Evolutionary conservation across 2,888 invertebrate genomes (phyloP).

Genomic region (Hirtodrosophila alboralis): DNA sequence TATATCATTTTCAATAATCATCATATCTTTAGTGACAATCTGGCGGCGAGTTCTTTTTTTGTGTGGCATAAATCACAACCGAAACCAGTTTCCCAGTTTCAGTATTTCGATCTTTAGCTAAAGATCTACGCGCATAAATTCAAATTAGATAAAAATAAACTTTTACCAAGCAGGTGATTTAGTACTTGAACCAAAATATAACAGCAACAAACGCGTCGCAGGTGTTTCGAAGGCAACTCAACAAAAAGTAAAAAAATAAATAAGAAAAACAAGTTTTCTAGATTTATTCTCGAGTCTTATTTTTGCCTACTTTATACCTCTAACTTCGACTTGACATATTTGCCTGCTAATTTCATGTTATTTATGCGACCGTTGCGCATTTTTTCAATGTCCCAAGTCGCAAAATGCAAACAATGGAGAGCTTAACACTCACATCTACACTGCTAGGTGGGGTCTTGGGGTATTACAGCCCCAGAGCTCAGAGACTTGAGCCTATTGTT

Average conservation of each 20-base stretch:
- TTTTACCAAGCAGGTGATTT: conserved; percentile 69
- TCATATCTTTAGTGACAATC: conserved; percentile 57
- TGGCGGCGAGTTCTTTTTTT: conserved; percentile 27
- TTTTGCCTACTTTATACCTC: conserved; percentile 33
- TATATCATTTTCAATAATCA: conserved; percentile 66
- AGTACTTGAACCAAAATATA: conserved; percentile 64
- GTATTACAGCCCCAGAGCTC: too few relatives aligned
- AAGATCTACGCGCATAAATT: conserved; percentile 75
- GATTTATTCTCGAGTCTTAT: conserved; percentile 61
- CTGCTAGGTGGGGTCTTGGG: conserved; percentile 44
- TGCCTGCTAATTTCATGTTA: conserved; percentile 76
- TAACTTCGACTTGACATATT: conserved; percentile 68
- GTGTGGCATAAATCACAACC: conserved; percentile 67
- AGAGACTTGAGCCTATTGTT: conserved; percentile 64
- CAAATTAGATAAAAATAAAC: conserved; percentile 70
- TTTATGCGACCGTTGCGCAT: conserved; percentile 67
- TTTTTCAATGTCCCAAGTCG: conserved; percentile 29
- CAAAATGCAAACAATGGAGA: conserved; percentile 69
- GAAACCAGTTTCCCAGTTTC: conserved; percentile 49
- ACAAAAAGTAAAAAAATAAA: too few relatives aligned
- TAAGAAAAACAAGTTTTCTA: conserved; percentile 64
- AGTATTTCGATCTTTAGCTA: conserved; percentile 51
- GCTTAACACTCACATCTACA: conserved; percentile 36
- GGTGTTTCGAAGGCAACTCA: conserved; percentile 58
- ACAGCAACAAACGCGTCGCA: conserved; percentile 43